phyloP scores from a whole-genome alignment of 2,888 invertebrate species.

The Cephus spinipes region DNA sequence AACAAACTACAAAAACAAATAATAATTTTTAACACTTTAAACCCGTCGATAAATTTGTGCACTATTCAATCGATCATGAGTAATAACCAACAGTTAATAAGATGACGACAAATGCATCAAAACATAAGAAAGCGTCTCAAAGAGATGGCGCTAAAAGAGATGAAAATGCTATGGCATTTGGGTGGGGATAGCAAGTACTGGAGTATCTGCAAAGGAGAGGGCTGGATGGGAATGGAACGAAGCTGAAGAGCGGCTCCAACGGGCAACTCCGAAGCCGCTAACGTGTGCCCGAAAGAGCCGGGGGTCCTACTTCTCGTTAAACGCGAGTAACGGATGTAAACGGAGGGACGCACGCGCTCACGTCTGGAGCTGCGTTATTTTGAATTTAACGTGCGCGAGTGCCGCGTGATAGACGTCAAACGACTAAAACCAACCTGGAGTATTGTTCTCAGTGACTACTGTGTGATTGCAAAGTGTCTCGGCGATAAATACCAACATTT shows the following conservation, averaged over 20 bases:
- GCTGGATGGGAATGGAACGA: neutral
- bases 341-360: neutral
- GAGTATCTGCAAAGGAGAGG: neutral
- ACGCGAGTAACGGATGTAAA: neutral
- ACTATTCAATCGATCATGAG: neutral
- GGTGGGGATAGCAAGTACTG: neutral
- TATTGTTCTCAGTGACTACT: neutral
- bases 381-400: neutral
- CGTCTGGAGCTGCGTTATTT: neutral
- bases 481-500: neutral
- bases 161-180: neutral
- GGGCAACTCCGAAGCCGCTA: neutral
- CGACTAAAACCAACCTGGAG: neutral
- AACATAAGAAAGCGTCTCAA: neutral
- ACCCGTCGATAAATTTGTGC: neutral
- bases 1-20: neutral
- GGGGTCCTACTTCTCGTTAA: neutral
- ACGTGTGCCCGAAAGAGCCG: neutral
- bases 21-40: neutral
- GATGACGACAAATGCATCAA: neutral
- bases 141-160: neutral
- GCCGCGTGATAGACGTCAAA: neutral
- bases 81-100: neutral
- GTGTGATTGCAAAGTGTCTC: neutral
- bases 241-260: conserved; percentile 1